phyloP scores from a whole-genome alignment of 2,113 vertebrate species.

The Apteryx mantelli region DNA sequence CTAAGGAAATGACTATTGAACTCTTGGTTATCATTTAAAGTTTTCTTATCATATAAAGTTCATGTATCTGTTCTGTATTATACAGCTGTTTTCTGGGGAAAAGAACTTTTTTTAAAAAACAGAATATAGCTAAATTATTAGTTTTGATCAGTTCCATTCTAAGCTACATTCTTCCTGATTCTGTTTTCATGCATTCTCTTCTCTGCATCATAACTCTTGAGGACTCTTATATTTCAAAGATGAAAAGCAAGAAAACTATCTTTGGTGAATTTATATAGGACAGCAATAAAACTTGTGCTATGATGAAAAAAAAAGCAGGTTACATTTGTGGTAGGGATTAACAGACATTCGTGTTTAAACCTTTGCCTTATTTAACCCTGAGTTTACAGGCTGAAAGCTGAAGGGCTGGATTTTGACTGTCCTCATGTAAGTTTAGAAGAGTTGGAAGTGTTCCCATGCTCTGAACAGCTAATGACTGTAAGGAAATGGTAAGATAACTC shows the following conservation, averaged over 20 bases:
- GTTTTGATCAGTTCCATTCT: background rate
- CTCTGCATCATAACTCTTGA: rapidly evolving
- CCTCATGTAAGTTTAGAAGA: rapidly evolving
- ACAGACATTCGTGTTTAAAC: background rate
- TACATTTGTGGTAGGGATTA: background rate
- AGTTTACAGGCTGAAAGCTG: background rate
- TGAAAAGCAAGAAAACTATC: background rate
- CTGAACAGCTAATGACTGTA: background rate
- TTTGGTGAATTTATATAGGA: background rate
- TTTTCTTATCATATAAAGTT: background rate
- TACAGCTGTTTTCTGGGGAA: background rate
- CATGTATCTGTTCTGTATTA: background rate
- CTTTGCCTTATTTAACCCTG: background rate
- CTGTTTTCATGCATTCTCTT: background rate
- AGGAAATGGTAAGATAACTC: background rate
- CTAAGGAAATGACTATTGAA: background rate
- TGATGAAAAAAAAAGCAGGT: background rate
- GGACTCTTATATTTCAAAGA: background rate
- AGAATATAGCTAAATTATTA: background rate
- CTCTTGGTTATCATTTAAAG: background rate
- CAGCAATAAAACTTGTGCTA: background rate
- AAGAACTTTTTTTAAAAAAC: background rate
- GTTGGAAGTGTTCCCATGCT: background rate
- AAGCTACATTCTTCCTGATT: background rate
- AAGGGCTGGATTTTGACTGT: background rate